These are phyloP conservation scores for Latrodectus geometricus DNA, from an alignment of 1,140 invertebrate species.

Conservation along the genomic window DNA sequence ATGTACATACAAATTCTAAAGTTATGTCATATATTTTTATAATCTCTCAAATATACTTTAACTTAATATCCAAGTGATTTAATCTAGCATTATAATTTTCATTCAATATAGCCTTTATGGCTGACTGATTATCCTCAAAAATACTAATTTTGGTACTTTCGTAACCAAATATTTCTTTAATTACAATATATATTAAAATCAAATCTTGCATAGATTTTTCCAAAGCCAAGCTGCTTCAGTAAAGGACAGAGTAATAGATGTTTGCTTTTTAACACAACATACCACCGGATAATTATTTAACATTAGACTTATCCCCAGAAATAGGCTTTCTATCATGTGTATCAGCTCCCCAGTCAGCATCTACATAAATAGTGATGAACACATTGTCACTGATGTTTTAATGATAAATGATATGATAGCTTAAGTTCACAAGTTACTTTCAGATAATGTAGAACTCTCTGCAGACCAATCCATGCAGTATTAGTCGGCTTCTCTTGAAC, in stretches of 20 bases:
- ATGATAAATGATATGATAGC: background rate
- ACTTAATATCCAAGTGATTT: slow-evolving; percentile 16
- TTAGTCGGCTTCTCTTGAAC: background rate
- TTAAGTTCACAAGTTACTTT: background rate
- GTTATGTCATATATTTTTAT: background rate
- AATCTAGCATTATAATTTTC: slow-evolving; percentile 1
- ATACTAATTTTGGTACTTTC: background rate
- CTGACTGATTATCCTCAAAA: slow-evolving; percentile 8
- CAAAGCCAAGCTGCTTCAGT: background rate
- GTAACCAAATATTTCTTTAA: background rate
- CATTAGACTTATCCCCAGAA: background rate
- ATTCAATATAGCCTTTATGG: background rate
- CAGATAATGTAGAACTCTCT: background rate
- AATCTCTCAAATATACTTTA: background rate
- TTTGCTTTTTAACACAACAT: background rate
- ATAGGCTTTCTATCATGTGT: slow-evolving; percentile 4
- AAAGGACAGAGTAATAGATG: background rate
- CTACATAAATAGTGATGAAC: background rate
- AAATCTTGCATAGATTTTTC: background rate
- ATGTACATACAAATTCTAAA: background rate
- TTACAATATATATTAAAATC: background rate
- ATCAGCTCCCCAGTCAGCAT: slow-evolving; percentile 3
- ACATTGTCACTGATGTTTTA: background rate
- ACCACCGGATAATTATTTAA: background rate
- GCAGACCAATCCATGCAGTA: background rate